These are phyloP conservation scores for Discoglossus pictus DNA, from an alignment of 2,797 vertebrate species.

Conservation along the genomic window DNA sequence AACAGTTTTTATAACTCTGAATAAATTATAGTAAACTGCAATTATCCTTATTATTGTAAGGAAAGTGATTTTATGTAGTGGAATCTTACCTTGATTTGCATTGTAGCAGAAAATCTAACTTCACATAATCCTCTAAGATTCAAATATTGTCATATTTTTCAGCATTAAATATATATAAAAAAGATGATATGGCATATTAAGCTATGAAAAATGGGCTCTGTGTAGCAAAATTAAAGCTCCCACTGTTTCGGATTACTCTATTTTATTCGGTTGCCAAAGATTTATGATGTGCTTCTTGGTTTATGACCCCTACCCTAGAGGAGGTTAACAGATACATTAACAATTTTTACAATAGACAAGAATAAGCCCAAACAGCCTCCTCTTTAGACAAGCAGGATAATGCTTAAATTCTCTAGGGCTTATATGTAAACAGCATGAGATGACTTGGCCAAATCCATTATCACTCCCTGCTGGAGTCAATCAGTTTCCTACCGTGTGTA, in stretches of 20 bases:
- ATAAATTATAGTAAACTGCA: too few relatives aligned
- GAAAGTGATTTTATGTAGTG: too few relatives aligned
- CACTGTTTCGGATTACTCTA: not conserved
- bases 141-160: too few relatives aligned
- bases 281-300: conserved; percentile 32
- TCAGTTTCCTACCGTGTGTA: conserved; percentile 39
- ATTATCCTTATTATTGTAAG: too few relatives aligned
- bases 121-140: too few relatives aligned
- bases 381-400: conserved; percentile 23
- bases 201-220: not conserved
- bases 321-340: conserved; percentile 15
- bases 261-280: not conserved
- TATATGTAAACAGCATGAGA: conserved; percentile 31
- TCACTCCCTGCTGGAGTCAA: conserved; percentile 21
- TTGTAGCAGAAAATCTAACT: too few relatives aligned
- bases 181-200: too few relatives aligned
- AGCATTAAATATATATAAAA: too few relatives aligned
- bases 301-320: not conserved
- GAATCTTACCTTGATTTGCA: too few relatives aligned
- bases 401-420: conserved; percentile 21
- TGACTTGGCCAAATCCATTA: conserved; percentile 20
- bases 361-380: conserved; percentile 32
- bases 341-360: not conserved
- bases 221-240: not conserved
- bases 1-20: too few relatives aligned